Evolutionary conservation across 2,113 vertebrate genomes (phyloP).

Genomic region (Penelope pileata): DNA sequence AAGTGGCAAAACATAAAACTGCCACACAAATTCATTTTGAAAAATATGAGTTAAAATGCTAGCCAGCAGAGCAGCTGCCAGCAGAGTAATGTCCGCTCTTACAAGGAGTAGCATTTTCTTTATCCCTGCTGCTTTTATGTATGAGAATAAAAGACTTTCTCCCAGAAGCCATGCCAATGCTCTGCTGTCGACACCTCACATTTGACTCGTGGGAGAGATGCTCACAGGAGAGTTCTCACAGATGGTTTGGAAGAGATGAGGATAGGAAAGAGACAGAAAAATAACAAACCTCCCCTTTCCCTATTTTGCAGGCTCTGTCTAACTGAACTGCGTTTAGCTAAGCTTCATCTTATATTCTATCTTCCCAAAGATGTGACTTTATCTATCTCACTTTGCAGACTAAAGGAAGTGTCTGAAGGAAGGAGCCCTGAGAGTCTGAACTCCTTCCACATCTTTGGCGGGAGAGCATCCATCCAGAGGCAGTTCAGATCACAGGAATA

Average conservation of each 20-base stretch:
- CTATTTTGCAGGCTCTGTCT: rapidly evolving
- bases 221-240: not conserved
- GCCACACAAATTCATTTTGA: not conserved
- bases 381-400: not conserved
- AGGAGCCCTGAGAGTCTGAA: not conserved
- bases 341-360: not conserved
- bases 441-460: not conserved
- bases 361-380: not conserved
- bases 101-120: not conserved
- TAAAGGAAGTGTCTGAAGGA: not conserved
- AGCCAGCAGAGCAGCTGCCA: not conserved
- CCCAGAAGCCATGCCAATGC: not conserved
- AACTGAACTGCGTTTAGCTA: not conserved
- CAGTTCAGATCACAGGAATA: not conserved
- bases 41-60: not conserved
- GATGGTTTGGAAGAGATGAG: not conserved
- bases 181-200: not conserved
- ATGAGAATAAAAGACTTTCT: not conserved
- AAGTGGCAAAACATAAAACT: not conserved
- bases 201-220: not conserved
- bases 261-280: not conserved
- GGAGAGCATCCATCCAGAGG: not conserved
- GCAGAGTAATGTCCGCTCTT: not conserved
- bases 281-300: not conserved
- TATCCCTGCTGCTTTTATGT: not conserved